Percentiles rank a stretch among this genome's conserved stretches.
These are phyloP conservation scores for Alitta virens DNA, from an alignment of 2,888 invertebrate genomes.

Conservation along the genomic window DNA sequence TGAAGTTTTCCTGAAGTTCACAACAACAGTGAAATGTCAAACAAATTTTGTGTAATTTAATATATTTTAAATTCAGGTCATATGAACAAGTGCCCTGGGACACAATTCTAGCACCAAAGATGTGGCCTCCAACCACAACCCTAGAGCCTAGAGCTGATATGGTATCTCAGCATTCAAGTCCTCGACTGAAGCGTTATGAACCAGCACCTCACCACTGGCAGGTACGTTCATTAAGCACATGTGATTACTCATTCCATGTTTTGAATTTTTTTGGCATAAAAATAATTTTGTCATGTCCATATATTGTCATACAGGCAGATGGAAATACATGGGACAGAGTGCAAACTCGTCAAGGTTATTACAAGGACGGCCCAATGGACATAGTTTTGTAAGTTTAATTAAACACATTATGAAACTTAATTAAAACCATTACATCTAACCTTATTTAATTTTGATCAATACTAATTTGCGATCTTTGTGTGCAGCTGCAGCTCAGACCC, in stretches of 20 bases:
- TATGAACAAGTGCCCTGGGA: constrained; percentile 54
- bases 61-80: constrained; percentile 31
- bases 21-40: neutral
- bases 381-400: constrained; percentile 31
- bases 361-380: constrained; percentile 39
- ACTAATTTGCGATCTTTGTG: neutral
- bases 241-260: neutral
- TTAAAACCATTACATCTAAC: neutral
- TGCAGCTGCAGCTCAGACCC: constrained; percentile 46
- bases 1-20: no score
- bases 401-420: neutral
- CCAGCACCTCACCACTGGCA: constrained; percentile 50
- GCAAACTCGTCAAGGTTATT: constrained; percentile 44
- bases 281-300: no score
- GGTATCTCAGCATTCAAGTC: constrained; percentile 40
- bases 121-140: constrained; percentile 43
- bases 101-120: constrained; percentile 39
- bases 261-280: neutral
- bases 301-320: constrained; percentile 48
- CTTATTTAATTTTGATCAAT: neutral
- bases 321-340: constrained; percentile 51
- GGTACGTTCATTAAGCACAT: constrained; percentile 29
- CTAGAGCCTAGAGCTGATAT: constrained; percentile 48
- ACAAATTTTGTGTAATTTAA: neutral
- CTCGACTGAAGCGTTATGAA: constrained; percentile 44